A percentile compares a stretch with the other conserved stretches of the same genome.
Conservation (phyloP, 2,797 vertebrate genomes). For the Threskiornis aethiopicus region DNA sequence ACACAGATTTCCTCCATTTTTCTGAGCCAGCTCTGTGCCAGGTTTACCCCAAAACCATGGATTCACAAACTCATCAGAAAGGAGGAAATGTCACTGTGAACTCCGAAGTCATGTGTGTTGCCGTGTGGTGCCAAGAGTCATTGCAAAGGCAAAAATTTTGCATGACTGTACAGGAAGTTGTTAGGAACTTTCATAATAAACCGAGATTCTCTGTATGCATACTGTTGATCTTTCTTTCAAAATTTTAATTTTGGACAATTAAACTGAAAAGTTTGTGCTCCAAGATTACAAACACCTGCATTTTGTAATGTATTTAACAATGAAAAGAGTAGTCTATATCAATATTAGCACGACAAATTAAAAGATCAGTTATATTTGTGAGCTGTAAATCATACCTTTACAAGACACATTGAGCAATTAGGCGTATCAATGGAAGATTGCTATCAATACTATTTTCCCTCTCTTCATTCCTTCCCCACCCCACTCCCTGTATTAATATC, state of each 20-base stretch:
- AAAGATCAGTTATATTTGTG: not conserved
- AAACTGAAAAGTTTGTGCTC: not conserved
- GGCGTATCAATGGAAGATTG: not conserved
- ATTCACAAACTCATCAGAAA: not conserved
- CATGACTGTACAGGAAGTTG: not conserved
- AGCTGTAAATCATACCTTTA: not conserved
- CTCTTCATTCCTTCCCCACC: not conserved
- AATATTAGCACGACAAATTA: not conserved
- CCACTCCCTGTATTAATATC: not conserved
- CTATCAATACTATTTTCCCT: not conserved
- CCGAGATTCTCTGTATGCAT: not conserved
- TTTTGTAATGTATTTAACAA: not conserved
- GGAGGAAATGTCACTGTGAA: not conserved
- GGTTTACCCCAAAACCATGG: not conserved
- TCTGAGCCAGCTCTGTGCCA: not conserved
- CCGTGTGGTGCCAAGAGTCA: not conserved
- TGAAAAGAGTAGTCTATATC: not conserved
- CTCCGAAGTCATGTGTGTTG: not conserved
- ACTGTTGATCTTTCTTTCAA: not conserved
- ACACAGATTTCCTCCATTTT: not conserved
- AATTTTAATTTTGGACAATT: not conserved
- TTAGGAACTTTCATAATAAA: not conserved
- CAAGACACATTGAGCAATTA: not conserved
- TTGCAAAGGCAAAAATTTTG: not conserved
- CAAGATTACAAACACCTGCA: not conserved